phyloP scores from a whole-genome alignment of 1,140 invertebrate species.

The Hyphantria cunea region DNA sequence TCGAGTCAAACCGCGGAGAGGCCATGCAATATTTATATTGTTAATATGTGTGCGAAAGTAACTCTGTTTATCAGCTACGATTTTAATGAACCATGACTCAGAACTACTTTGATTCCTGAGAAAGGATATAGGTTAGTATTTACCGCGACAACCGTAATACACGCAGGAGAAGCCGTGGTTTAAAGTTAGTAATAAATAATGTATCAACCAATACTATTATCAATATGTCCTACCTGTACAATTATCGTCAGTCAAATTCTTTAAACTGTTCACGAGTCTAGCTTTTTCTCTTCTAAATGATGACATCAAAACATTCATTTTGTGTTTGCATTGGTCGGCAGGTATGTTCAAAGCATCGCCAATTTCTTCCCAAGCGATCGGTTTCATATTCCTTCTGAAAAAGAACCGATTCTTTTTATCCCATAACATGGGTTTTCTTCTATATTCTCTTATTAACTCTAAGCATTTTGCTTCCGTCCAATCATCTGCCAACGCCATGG shows the following conservation, averaged over 20 bases:
- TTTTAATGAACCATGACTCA: no score
- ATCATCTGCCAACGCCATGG: conserved; percentile 23
- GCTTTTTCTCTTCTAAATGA: conserved; percentile 40
- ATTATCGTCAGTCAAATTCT: conserved; percentile 11
- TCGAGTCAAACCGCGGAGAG: no score
- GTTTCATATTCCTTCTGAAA: conserved; percentile 34
- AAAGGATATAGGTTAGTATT: no score
- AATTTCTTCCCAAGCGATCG: conserved; percentile 33
- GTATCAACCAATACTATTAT: no score
- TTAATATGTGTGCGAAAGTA: no score
- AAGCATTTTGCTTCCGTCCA: conserved; percentile 37
- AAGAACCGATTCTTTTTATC: conserved; percentile 35
- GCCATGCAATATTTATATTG: no score
- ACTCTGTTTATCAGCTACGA: no score
- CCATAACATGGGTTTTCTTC: conserved; percentile 33
- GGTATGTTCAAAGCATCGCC: conserved; percentile 15
- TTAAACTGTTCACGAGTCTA: conserved; percentile 34
- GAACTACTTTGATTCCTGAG: no score
- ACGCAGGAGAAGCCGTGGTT: no score
- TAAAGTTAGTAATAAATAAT: no score
- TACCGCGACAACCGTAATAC: no score
- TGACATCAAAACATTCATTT: conserved; percentile 38
- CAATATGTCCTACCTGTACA: no score
- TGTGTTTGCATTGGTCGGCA: conserved; percentile 33
- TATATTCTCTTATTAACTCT: conserved; percentile 37